Conservation (phyloP, 2,113 vertebrate genomes). For the Cephalophus harveyi region DNA sequence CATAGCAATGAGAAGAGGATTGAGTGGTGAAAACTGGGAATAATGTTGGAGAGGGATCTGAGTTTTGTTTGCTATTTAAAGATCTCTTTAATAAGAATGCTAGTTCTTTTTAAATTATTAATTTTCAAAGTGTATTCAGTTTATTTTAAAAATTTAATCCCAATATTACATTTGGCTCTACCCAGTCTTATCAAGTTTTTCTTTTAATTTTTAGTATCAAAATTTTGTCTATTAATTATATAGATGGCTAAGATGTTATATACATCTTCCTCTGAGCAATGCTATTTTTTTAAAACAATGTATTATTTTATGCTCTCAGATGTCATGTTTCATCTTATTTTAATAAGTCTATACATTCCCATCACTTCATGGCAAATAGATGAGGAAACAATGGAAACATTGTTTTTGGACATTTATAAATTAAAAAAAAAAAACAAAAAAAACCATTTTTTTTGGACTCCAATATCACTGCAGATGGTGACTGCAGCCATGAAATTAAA, state of each 20-base stretch:
- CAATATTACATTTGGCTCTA: not conserved
- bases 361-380: not conserved
- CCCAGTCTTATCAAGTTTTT: not conserved
- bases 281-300: not conserved
- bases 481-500: not conserved
- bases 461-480: not conserved
- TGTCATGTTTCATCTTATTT: not conserved
- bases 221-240: not conserved
- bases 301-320: not conserved
- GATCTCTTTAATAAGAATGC: not conserved
- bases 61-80: conserved; percentile 2
- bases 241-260: not conserved
- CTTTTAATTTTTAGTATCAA: not conserved
- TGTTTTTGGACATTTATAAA: not conserved
- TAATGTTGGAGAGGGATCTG: not conserved
- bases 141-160: not conserved
- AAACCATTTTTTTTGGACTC: fast-evolving
- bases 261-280: not conserved
- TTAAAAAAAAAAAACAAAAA: not conserved
- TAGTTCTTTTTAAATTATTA: not conserved
- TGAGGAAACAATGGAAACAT: not conserved
- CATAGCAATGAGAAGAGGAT: not conserved
- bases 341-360: not conserved
- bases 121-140: not conserved
- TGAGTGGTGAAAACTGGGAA: not conserved